Evolutionary conservation across 2,888 invertebrate genomes (phyloP).

Genomic region (Leptinotarsa haldemani): DNA sequence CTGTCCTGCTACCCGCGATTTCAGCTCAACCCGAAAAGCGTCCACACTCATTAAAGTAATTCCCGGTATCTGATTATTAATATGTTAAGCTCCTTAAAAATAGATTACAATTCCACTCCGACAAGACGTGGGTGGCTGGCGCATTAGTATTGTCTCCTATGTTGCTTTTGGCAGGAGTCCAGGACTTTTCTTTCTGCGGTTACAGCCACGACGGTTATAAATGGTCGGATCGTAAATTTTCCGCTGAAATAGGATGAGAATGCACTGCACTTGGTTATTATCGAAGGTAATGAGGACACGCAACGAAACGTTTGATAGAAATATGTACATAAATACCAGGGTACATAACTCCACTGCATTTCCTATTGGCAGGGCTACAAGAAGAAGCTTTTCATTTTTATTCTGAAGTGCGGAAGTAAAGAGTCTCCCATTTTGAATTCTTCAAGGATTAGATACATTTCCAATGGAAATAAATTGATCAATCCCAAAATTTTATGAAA

Average conservation of each 20-base stretch:
- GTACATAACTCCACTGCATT: slow-evolving; percentile 15
- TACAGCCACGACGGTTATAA: slow-evolving; percentile 6
- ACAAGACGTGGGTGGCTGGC: slow-evolving; percentile 8
- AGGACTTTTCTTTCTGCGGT: slow-evolving; percentile 11
- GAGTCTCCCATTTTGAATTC: no score
- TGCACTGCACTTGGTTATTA: slow-evolving; percentile 28
- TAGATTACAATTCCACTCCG: slow-evolving; percentile 16
- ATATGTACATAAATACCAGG: slow-evolving; percentile 23
- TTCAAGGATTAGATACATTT: no score
- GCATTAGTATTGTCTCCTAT: slow-evolving; percentile 9
- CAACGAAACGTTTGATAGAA: slow-evolving; percentile 20
- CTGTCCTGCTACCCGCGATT: neutral
- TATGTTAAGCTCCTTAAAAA: slow-evolving; percentile 17
- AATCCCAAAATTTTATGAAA: no score
- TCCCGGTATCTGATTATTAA: slow-evolving; percentile 11
- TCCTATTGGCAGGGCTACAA: neutral
- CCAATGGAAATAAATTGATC: no score
- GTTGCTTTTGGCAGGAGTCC: slow-evolving; percentile 13
- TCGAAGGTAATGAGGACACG: slow-evolving; percentile 26
- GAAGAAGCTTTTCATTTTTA: neutral
- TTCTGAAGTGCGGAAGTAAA: no score
- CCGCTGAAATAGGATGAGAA: slow-evolving; percentile 19
- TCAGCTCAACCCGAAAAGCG: neutral
- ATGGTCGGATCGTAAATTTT: slow-evolving; percentile 20
- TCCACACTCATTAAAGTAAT: slow-evolving; percentile 11